Evolutionary conservation across 1,140 invertebrate species (phyloP).

Genomic region (Ceratitis capitata): DNA sequence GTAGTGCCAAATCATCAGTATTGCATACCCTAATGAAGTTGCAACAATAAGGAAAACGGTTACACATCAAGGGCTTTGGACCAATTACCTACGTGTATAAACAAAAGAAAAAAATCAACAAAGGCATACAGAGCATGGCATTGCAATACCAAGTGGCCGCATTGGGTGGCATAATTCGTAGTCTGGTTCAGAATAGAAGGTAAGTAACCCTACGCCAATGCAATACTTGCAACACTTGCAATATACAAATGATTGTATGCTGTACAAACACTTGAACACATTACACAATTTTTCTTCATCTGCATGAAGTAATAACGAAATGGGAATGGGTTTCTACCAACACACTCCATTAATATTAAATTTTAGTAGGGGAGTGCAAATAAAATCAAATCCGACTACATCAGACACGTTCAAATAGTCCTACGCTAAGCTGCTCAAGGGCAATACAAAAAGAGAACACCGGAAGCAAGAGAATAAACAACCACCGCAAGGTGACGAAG

Average conservation of each 20-base stretch:
- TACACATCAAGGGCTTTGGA: neutral
- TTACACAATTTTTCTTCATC: constrained; percentile 12
- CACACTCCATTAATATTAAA: neutral
- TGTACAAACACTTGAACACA: neutral
- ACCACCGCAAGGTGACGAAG: neutral
- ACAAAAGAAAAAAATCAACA: neutral
- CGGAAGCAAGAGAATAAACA: neutral
- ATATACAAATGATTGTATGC: too few species aligned
- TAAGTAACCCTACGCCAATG: neutral
- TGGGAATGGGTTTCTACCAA: neutral
- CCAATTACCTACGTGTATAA: constrained; percentile 10
- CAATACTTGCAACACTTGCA: constrained; percentile 7
- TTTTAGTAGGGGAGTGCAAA: neutral
- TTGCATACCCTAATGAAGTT: neutral
- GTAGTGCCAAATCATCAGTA: neutral
- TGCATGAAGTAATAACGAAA: neutral
- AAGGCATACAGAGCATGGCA: neutral
- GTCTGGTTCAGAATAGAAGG: neutral
- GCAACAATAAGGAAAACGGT: neutral
- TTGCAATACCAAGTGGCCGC: neutral
- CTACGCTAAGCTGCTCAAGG: neutral
- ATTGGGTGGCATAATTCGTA: neutral
- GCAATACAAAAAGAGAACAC: neutral
- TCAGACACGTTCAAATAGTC: neutral
- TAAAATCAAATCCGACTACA: neutral